Base-by-base conservation (phyloP, 2,797 vertebrate species). In the Dendrocincla fuliginosa region DNA sequence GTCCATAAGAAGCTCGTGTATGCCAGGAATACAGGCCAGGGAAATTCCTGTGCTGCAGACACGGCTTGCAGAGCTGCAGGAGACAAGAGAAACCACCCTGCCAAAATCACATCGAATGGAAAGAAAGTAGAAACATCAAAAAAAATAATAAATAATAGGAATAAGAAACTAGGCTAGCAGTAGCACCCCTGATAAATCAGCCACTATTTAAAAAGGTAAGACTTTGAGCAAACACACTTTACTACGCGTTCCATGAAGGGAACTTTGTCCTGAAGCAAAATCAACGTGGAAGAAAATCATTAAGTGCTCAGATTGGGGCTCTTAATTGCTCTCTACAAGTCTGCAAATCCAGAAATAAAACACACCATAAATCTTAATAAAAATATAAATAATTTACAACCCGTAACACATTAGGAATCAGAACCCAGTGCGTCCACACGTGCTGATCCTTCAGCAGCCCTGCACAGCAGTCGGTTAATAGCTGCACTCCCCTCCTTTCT, bases 291-390 rank as follows among this genome's bases (percentile, higher is more conserved):
- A 95, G 89, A 96, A 94, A 94, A 95, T 82, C 91, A 86, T 91
- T 94, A 94, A 88, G 67, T 17, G 50, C 69, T 91, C 73, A 73
- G 76, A 89, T 46, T 2, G 0, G 61, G 55, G 82, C 65, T 86
- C 76, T 88, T 91, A 96, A 89, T 78, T 93, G 57, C 87, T 68
- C 82, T 81, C 89, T 84, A 11, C 46, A 87, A 94, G 33, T 46
- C 73, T 63, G 70, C 87, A 91, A 94, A 82, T 61, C 70, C 83
- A 94, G 50, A 94, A 94, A 78, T 89, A 96, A 96, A 95, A 90
- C 91, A 91, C 84, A 69, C 46, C 33, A 50, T 84, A 95, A 94
- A 88, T 93, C 88, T 86, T 67, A 87, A 82, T 69, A 90, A 95
- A 95, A 95, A 91, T 14, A 93, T 42, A 68, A 91, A 88, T 83